phyloP scores from a whole-genome alignment of 2,888 invertebrate genomes.

The Morinoia aosen region DNA sequence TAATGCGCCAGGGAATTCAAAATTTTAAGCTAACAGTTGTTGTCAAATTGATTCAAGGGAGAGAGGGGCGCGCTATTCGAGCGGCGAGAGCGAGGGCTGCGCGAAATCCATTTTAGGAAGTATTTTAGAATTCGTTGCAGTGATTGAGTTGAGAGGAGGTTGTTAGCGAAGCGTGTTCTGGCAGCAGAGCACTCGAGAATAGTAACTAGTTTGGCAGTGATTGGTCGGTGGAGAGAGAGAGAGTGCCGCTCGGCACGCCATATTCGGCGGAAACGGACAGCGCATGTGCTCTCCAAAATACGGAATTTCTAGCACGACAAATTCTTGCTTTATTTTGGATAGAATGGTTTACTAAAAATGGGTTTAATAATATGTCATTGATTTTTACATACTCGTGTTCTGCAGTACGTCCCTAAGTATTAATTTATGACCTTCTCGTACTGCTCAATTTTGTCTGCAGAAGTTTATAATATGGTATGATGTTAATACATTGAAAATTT shows the following conservation, averaged over 20 bases:
- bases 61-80: not conserved
- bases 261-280: not conserved
- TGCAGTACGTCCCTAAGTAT: not conserved
- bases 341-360: not conserved
- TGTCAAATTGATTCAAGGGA: conserved; percentile 43
- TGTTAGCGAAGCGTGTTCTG: conserved; percentile 43
- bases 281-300: not conserved
- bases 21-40: conserved; percentile 38
- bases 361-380: not conserved
- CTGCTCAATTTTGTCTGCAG: not conserved
- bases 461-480: not conserved
- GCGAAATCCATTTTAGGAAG: conserved; percentile 43
- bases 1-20: not conserved
- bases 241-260: not conserved
- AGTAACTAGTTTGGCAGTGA: conserved; percentile 52
- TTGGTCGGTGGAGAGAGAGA: not conserved
- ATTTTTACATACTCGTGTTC: not conserved
- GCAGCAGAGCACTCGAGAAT: conserved; percentile 35
- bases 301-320: not conserved
- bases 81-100: conserved; percentile 29
- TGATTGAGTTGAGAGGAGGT: conserved; percentile 52
- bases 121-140: conserved; percentile 52
- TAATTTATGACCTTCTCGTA: not conserved
- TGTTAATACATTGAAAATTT: not conserved
- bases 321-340: not conserved